Conservation (phyloP, 2,797 vertebrate species). For the Rhyacichthys aspro region DNA sequence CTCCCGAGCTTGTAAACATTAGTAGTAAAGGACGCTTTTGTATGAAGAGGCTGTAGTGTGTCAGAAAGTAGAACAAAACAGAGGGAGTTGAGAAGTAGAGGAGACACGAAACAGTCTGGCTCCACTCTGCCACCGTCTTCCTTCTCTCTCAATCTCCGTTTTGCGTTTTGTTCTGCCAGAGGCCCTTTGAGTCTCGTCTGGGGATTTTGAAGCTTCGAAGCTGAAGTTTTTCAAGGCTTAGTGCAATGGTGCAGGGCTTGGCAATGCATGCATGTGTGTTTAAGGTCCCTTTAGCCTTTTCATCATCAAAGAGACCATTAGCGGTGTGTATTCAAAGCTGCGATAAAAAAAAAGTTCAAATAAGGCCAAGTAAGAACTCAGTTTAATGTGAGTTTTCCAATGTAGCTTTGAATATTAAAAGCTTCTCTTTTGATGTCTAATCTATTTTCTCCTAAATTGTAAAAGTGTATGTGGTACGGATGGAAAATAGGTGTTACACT, state of each 20-base stretch:
- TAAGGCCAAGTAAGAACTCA: constrained; percentile 20
- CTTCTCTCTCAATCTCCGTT: constrained; percentile 28
- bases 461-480: no score
- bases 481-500: no score
- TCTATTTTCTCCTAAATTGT: no score
- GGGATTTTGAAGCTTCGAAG: constrained; percentile 39
- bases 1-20: constrained; percentile 8
- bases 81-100: constrained; percentile 25
- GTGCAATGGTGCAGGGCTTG: constrained; percentile 20
- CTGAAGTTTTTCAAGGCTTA: constrained; percentile 39
- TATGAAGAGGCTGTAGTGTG: constrained; percentile 10
- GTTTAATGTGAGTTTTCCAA: constrained; percentile 8
- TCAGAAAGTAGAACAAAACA: not conserved
- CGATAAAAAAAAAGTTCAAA: constrained; percentile 28
- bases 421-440: not conserved
- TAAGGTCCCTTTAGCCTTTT: constrained; percentile 7
- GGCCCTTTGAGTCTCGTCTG: constrained; percentile 37
- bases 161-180: constrained; percentile 51
- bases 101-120: constrained; percentile 47
- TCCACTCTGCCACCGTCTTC: constrained; percentile 20
- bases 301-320: constrained; percentile 35
- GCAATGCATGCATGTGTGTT: constrained; percentile 10
- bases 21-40: constrained; percentile 22
- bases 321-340: constrained; percentile 27
- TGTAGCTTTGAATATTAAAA: not conserved